phyloP scores from a whole-genome alignment of 2,797 vertebrate species.

The Rhynchotus rufescens region DNA sequence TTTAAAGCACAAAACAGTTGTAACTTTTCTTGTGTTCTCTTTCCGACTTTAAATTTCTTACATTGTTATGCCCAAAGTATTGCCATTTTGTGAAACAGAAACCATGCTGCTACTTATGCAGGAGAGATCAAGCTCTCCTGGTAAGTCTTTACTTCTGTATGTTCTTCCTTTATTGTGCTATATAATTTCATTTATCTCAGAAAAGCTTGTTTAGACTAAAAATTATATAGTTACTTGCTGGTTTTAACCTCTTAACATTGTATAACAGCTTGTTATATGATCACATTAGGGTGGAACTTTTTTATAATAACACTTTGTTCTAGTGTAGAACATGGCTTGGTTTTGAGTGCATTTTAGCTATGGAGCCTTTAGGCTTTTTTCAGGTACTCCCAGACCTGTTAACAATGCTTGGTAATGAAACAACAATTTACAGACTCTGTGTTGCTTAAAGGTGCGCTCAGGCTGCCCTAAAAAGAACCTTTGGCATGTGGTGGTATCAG shows the following conservation, averaged over 20 bases:
- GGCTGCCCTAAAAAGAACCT: background rate
- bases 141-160: background rate
- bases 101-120: background rate
- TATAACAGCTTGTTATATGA: background rate
- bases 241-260: too few relatives aligned
- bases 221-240: background rate
- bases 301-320: background rate
- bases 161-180: background rate
- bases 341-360: background rate
- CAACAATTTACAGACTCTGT: slow-evolving; percentile 4
- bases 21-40: background rate
- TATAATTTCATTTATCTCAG: background rate
- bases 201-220: background rate
- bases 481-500: background rate
- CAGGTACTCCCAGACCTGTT: background rate
- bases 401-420: background rate
- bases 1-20: background rate
- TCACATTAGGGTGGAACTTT: background rate
- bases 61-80: background rate
- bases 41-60: background rate
- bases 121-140: background rate
- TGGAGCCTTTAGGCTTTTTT: background rate
- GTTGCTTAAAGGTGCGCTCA: background rate
- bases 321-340: background rate
- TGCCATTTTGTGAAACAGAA: background rate